phyloP scores from a whole-genome alignment of 2,888 invertebrate species.

The Muschampia plurimacula region DNA sequence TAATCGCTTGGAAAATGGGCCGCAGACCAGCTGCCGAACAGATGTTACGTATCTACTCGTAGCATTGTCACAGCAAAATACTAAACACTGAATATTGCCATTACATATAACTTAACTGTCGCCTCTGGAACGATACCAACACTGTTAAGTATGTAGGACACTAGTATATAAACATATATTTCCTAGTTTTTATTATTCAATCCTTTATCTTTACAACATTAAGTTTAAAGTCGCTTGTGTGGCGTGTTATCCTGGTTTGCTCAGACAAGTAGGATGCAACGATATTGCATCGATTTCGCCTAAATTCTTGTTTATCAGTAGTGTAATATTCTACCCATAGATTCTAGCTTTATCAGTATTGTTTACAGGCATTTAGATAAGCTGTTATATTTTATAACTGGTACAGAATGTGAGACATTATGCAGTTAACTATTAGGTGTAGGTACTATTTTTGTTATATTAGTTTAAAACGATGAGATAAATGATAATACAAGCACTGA shows the following conservation, averaged over 20 bases:
- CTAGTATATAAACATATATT: background rate
- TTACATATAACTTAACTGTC: constrained; percentile 37
- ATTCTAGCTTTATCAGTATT: constrained; percentile 24
- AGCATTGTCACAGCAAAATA: constrained; percentile 55
- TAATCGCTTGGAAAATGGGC: constrained; percentile 58
- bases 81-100: constrained; percentile 53
- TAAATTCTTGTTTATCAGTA: constrained; percentile 36
- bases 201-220: background rate
- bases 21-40: constrained; percentile 66
- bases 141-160: constrained; percentile 31
- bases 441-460: background rate
- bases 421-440: too few species aligned
- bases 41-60: constrained; percentile 51
- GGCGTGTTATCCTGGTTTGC: background rate
- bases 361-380: constrained; percentile 26
- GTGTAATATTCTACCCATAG: constrained; percentile 1
- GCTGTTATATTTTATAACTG: constrained; percentile 15
- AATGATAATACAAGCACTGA: background rate
- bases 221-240: constrained; percentile 9
- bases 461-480: background rate
- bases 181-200: background rate
- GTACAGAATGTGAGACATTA: constrained; percentile 2
- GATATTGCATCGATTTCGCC: constrained; percentile 37
- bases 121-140: constrained; percentile 45
- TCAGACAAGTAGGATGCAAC: constrained; percentile 18